A percentile compares a stretch with the other conserved stretches of the same genome.
These are phyloP conservation scores for Globicephala melas DNA, from an alignment of 2,113 vertebrate species.

Conservation along the genomic window DNA sequence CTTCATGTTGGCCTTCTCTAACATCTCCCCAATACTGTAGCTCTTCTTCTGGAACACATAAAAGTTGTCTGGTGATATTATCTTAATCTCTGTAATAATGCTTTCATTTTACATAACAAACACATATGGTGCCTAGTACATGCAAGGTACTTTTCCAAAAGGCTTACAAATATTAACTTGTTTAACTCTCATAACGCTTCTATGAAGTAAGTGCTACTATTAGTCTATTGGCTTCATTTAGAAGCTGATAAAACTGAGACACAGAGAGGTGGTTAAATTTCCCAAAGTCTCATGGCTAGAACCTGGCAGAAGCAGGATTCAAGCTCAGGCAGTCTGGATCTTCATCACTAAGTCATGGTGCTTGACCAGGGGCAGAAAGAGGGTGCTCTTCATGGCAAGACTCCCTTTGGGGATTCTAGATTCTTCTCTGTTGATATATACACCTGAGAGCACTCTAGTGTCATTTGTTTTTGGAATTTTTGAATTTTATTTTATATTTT, in stretches of 20 bases:
- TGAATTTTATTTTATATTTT: too few relatives aligned
- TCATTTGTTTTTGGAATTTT: neutral
- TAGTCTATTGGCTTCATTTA: neutral
- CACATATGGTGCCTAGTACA: too few relatives aligned
- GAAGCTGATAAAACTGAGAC: neutral
- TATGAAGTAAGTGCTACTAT: neutral
- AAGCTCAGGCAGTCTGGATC: neutral
- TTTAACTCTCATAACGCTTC: neutral
- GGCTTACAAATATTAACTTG: neutral
- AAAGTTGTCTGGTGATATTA: neutral
- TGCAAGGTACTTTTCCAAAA: neutral
- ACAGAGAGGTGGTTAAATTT: neutral
- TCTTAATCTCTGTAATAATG: neutral
- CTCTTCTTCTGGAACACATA: neutral
- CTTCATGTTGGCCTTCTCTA: neutral
- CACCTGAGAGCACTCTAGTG: neutral
- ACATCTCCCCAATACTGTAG: neutral
- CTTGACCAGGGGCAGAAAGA: neutral
- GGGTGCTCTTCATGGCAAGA: neutral
- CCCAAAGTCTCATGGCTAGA: neutral
- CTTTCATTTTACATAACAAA: neutral
- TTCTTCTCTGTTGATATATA: neutral
- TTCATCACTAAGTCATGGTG: neutral
- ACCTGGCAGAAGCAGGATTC: neutral
- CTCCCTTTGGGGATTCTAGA: neutral